Evolutionary conservation across 1,140 invertebrate genomes (phyloP).

Genomic region (Zaprionus capensis): DNA sequence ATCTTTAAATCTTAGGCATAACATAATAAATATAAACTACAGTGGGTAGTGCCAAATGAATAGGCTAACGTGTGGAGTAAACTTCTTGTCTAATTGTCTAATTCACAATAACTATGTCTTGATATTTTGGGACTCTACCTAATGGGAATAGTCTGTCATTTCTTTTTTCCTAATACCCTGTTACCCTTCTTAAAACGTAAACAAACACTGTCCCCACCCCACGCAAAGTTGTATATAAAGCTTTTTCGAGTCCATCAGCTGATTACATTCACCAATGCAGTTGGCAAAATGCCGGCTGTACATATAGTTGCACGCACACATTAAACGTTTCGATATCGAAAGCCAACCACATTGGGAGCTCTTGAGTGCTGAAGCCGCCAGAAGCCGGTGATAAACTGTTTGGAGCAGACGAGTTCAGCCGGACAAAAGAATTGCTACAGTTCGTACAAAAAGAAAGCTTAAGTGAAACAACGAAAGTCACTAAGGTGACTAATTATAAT

Average conservation of each 20-base stretch:
- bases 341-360: constrained; percentile 1
- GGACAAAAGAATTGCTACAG: constrained; percentile 13
- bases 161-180: background rate
- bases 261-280: constrained; percentile 23
- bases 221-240: constrained; percentile 45
- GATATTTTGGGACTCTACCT: too few species aligned
- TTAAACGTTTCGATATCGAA: constrained; percentile 60
- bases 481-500: constrained; percentile 28
- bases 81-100: too few species aligned
- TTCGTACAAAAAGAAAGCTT: constrained; percentile 12
- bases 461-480: constrained; percentile 24
- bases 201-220: constrained; percentile 28
- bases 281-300: constrained; percentile 60
- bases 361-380: constrained; percentile 29
- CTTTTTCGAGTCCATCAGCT: constrained; percentile 54
- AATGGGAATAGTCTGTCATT: too few species aligned
- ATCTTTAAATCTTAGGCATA: too few species aligned
- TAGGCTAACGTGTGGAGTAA: too few species aligned
- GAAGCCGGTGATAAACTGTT: constrained; percentile 70
- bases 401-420: constrained; percentile 39
- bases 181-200: constrained; percentile 44
- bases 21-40: too few species aligned
- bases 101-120: too few species aligned
- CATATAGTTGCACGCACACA: background rate
- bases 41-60: too few species aligned